Base-by-base conservation (phyloP, 2,797 vertebrate genomes). In the Molossus alvarezi region DNA sequence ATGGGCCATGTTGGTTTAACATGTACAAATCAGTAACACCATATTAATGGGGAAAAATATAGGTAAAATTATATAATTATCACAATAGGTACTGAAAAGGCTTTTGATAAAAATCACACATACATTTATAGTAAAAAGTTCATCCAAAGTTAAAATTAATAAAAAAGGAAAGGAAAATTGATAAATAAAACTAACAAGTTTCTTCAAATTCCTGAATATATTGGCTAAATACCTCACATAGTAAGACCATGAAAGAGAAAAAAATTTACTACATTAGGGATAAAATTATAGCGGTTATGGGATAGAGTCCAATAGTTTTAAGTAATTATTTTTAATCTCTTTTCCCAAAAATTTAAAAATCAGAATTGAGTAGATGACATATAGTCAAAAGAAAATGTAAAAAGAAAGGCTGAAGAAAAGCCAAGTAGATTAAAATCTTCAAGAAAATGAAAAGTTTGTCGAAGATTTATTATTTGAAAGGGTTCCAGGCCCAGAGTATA, bases 61-160 rank as follows among this genome's bases (percentile, higher is more conserved):
- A 45, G 77, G 33, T 33, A 33, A 33, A 33, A 51, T 13, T 9
- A 27, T 51, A 48, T 18, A 9, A 45, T 76, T 15, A 77, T 20
- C 55, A 58, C n/a, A 77, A 33, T 21, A 80, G 33, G 29, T 27
- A 29, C 13, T 60, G 5, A 76, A 76, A 58, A 89, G 51, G 2
- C 2, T 21, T 71, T 65, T 80, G 21, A 58, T 53, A 67, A 77
- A 75, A 77, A 83, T 77, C 21, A 65, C 69, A 73, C 1, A 45
- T 69, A 21, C 6, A 55, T 55, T 82, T 64, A 72, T 10, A 57
- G 77, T 79, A 72, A 76, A 85, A 89, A 41, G 9, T 45, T 55
- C 80, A 86, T 45, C 81, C 57, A 33, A 82, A 58, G 15, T 45
- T 90, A 92, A 79, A 37, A 55, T 82, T 82, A 64, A 71, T 33